phyloP scores from a whole-genome alignment of 2,888 invertebrate genomes.

The Leptinotarsa tumamoca region DNA sequence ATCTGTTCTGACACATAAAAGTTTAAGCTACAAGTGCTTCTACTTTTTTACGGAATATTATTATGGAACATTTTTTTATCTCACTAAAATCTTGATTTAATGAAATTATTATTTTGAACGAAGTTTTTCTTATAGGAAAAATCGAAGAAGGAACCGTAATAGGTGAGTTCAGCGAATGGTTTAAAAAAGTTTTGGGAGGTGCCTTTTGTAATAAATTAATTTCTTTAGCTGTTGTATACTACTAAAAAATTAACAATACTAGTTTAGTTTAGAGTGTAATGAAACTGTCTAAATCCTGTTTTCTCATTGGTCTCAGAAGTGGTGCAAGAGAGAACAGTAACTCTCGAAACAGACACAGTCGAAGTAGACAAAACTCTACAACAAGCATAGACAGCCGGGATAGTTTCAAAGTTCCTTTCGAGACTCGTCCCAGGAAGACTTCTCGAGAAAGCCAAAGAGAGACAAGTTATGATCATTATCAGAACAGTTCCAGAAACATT shows the following conservation, averaged over 20 bases:
- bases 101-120: slow-evolving; percentile 6
- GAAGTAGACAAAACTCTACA: slow-evolving; percentile 54
- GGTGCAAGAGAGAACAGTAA: slow-evolving; percentile 57
- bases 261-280: not conserved
- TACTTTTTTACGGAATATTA: too few relatives aligned
- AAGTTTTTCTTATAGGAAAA: slow-evolving; percentile 50
- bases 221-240: not conserved
- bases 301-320: slow-evolving; percentile 50
- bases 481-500: slow-evolving; percentile 52
- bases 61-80: not conserved
- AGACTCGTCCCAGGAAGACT: slow-evolving; percentile 46
- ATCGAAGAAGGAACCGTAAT: slow-evolving; percentile 54
- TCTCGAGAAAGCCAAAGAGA: slow-evolving; percentile 59
- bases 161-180: slow-evolving; percentile 48
- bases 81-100: not conserved
- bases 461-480: slow-evolving; percentile 59
- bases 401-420: slow-evolving; percentile 60
- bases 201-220: not conserved
- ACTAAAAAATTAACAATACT: slow-evolving; percentile 3
- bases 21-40: too few relatives aligned
- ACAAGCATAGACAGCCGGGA: slow-evolving; percentile 55
- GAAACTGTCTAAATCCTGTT: not conserved
- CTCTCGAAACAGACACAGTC: slow-evolving; percentile 33
- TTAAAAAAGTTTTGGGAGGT: slow-evolving; percentile 10
- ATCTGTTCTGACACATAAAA: too few relatives aligned